These are phyloP conservation scores for Galaxea fascicularis DNA, from an alignment of 92 coral and sea anemone genomes.

Conservation along the genomic window DNA sequence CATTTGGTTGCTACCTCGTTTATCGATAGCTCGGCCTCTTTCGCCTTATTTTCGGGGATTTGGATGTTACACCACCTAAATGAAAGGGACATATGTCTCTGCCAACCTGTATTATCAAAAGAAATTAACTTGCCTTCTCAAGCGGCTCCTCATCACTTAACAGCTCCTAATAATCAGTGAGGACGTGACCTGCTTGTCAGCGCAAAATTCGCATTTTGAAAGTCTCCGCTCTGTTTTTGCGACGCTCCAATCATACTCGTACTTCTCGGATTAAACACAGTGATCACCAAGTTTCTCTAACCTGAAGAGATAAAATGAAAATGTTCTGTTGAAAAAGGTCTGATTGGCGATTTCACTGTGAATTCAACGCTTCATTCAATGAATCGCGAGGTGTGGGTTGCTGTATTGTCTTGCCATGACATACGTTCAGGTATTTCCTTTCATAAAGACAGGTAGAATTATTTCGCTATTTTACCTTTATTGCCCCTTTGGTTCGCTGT, in stretches of 20 bases:
- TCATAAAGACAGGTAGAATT: constrained; percentile 34
- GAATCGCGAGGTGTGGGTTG: constrained; percentile 35
- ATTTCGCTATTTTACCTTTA: constrained; percentile 32
- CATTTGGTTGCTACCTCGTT: no score
- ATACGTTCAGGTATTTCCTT: constrained; percentile 41
- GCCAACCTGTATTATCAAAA: background rate
- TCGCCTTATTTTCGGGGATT: no score
- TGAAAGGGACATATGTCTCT: background rate
- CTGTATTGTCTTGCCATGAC: constrained; percentile 42
- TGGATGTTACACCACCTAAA: no score
- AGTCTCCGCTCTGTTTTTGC: background rate
- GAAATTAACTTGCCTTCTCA: background rate
- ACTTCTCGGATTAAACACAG: background rate
- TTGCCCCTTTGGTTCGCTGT: constrained; percentile 24
- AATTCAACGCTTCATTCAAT: constrained; percentile 21
- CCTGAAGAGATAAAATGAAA: background rate
- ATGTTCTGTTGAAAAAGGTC: background rate
- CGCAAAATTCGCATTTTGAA: background rate
- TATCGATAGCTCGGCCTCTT: no score
- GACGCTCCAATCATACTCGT: background rate
- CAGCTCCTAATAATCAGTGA: background rate
- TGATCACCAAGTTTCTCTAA: background rate
- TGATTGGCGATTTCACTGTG: constrained; percentile 6
- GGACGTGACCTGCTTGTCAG: background rate
- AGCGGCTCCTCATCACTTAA: background rate